phyloP scores from a whole-genome alignment of 2,888 invertebrate genomes.

The Orchesella flavescens region DNA sequence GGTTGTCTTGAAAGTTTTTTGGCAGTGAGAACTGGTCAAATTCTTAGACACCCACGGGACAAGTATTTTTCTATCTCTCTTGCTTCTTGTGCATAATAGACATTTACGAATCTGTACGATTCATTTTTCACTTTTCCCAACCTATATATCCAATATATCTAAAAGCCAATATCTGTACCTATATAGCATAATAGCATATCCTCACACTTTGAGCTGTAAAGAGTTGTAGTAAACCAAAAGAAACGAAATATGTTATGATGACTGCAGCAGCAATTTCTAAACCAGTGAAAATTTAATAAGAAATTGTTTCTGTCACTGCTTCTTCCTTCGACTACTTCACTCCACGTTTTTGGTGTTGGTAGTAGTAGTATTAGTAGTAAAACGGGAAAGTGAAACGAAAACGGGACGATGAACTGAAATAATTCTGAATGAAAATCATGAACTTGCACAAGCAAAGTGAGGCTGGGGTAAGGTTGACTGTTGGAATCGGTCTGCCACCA shows the following conservation, averaged over 20 bases:
- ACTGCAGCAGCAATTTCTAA: background rate
- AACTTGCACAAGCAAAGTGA: constrained; percentile 19
- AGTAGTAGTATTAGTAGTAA: background rate
- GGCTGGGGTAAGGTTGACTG: constrained; percentile 27
- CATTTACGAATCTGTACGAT: constrained; percentile 43
- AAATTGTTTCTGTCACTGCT: constrained; percentile 22
- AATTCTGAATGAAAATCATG: constrained; percentile 49
- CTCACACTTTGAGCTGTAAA: constrained; percentile 16
- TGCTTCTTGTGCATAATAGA: constrained; percentile 38
- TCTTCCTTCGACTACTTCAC: background rate
- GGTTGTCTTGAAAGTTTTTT: constrained; percentile 60
- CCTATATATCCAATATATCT: constrained; percentile 8
- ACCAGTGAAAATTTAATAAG: constrained; percentile 45
- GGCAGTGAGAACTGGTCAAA: constrained; percentile 58
- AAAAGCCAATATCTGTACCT: background rate
- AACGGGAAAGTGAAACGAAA: constrained; percentile 14
- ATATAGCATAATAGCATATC: background rate
- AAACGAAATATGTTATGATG: constrained; percentile 1
- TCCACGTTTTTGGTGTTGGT: background rate
- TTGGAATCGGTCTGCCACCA: background rate
- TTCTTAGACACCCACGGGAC: constrained; percentile 62
- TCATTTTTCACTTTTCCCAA: constrained; percentile 32
- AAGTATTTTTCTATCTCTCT: constrained; percentile 16
- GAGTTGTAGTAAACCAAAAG: background rate
- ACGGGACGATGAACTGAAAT: constrained; percentile 47